Evolutionary conservation across 2,797 vertebrate genomes (phyloP).

Genomic region (Poeciliopsis presidionis): DNA sequence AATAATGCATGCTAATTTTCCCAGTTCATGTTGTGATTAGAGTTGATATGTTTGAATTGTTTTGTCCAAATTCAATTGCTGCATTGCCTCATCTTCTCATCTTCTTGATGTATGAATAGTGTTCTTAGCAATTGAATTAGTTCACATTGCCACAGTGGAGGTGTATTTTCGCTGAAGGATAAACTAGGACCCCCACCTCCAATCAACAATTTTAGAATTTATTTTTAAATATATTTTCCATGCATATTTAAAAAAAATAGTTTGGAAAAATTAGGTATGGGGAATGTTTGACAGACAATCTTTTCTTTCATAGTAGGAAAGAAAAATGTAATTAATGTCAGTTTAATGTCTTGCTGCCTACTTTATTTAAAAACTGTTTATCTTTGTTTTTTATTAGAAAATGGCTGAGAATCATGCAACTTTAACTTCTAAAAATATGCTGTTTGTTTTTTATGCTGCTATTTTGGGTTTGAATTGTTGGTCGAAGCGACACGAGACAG

Average conservation of each 20-base stretch:
- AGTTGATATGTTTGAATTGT: neutral
- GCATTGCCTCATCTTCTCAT: neutral
- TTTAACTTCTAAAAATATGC: conserved; percentile 13
- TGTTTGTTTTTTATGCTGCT: conserved; percentile 15
- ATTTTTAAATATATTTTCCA: neutral
- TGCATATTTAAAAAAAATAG: too few species aligned
- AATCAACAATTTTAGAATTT: neutral
- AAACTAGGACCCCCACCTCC: neutral
- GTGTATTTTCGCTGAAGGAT: neutral
- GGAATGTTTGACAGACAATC: neutral
- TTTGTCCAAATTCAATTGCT: neutral
- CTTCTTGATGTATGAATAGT: neutral
- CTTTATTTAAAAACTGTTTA: neutral
- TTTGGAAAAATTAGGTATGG: neutral
- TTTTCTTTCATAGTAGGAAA: neutral
- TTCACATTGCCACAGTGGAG: neutral
- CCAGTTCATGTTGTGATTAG: neutral
- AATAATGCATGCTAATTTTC: neutral
- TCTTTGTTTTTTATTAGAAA: neutral
- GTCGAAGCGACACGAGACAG: conserved; percentile 51
- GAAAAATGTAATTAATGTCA: neutral
- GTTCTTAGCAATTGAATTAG: neutral
- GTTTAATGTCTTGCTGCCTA: neutral
- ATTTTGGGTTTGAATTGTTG: conserved; percentile 49
- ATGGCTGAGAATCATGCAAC: neutral